Evolutionary conservation across 2,888 invertebrate species (phyloP), one percentile per base, ranked within the genome.

Genomic region (Pterostichus niger): DNA sequence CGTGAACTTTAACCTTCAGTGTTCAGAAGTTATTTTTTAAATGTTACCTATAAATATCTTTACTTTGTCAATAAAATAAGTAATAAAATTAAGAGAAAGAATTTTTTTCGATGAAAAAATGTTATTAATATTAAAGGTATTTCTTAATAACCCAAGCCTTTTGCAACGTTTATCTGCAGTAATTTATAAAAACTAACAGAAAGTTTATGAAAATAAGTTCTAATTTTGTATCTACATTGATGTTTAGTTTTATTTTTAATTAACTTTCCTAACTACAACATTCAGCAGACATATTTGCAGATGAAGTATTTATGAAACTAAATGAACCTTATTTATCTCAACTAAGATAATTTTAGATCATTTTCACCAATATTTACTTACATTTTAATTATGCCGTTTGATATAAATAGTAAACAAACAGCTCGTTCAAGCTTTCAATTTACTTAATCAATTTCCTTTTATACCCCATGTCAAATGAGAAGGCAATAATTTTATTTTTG

Each of bases 221-320:
- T 49, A 49, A 49, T 49, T 49, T 1, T n/a, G 49, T 49, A 49
- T 49, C 49, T 49, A 1, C 49, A 49, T 11, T 10, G 13, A 11
- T 5, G 49, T 49, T 49, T 49, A 49, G 6, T 49, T 49, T 11
- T 49, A 49, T 49, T 49, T 49, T 0, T 11, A 49, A 49, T 49
- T 49, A 49, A n/a, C 49, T 11, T 13, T 49, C 2, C 49, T 24
- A 49, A 49, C 2, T 49, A n/a, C 5, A 49, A 49, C 49, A 49
- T 49, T 49, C 49, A 49, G 2, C 49, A 49, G n/a, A 49, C 13
- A 49, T 49, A 10, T 49, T 49, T 49, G 49, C 49, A 49, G 49
- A 49, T 2, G 49, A 49, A 49, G 49, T 49, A 49, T 49, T 49
- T 49, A 49, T 49, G n/a, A 49, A 49, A 49, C 2, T 49, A 49